Percentiles rank a stretch among this genome's conserved stretches.
Conservation (phyloP, 2,888 invertebrate species). For the Cryptocheilus praepositus region DNA sequence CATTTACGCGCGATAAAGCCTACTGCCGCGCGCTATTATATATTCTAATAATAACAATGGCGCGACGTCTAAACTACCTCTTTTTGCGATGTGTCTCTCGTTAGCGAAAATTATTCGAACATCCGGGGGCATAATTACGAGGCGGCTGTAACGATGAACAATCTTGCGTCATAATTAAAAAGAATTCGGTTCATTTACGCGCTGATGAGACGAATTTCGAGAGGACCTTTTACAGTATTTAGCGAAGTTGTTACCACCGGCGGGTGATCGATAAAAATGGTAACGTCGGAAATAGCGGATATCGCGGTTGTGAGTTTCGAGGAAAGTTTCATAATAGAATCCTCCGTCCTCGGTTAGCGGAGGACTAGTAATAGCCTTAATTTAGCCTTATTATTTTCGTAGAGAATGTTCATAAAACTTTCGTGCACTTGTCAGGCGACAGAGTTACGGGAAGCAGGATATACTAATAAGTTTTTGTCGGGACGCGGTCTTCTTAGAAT, state of each 20-base stretch:
- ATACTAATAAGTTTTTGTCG: constrained; percentile 38
- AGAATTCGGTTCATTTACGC: too few relatives aligned
- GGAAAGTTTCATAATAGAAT: constrained; percentile 50
- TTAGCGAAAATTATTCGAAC: too few relatives aligned
- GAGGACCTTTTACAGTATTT: too few relatives aligned
- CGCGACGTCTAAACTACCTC: too few relatives aligned
- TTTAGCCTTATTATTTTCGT: constrained; percentile 55
- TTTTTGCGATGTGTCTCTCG: too few relatives aligned
- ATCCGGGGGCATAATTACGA: too few relatives aligned
- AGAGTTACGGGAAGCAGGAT: constrained; percentile 31
- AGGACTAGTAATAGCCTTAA: constrained; percentile 51
- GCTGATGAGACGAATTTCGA: too few relatives aligned
- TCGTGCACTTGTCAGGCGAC: constrained; percentile 10
- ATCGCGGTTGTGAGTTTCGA: constrained; percentile 9
- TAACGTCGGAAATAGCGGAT: neutral
- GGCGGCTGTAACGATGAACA: too few relatives aligned
- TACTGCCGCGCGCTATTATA: too few relatives aligned
- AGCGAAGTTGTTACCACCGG: too few relatives aligned
- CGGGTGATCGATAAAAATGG: constrained; percentile 16
- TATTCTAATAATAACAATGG: constrained; percentile 3
- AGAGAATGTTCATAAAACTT: constrained; percentile 48
- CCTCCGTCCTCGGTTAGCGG: constrained; percentile 40
- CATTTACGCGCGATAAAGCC: too few relatives aligned
- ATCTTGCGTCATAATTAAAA: too few relatives aligned
- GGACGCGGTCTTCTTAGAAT: neutral